Evolutionary conservation across 2,113 vertebrate species (phyloP).

Genomic region (Lagopus leucura): DNA sequence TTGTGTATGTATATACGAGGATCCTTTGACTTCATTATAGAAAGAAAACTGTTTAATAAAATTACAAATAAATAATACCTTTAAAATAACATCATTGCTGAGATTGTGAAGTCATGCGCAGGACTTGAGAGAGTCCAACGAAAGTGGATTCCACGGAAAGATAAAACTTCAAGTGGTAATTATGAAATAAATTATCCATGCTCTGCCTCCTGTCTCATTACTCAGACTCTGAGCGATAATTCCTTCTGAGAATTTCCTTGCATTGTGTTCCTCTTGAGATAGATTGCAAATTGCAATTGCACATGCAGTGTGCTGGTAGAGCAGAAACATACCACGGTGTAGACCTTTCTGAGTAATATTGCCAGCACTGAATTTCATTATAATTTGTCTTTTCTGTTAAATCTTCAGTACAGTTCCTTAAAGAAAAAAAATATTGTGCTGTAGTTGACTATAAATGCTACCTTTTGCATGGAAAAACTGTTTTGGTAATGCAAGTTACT

Average conservation of each 20-base stretch:
- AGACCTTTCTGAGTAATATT: not conserved
- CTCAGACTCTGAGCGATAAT: not conserved
- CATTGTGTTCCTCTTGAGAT: not conserved
- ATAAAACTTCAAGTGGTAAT: not conserved
- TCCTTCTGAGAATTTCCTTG: not conserved
- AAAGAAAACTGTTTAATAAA: not conserved
- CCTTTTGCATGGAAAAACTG: not conserved
- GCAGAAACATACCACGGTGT: not conserved
- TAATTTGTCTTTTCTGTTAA: not conserved
- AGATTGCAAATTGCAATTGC: not conserved
- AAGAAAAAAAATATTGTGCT: not conserved
- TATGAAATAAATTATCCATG: not conserved
- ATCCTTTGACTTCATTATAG: not conserved
- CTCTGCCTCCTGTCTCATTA: not conserved
- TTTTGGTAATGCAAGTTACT: not conserved
- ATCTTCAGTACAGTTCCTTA: not conserved
- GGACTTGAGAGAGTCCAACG: not conserved
- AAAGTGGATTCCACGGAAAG: not conserved
- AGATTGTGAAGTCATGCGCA: not conserved
- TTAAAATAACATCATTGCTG: not conserved
- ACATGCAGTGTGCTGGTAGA: not conserved
- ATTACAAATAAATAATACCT: not conserved
- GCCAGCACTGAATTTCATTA: not conserved
- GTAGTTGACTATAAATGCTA: not conserved
- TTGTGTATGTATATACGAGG: not conserved